phyloP scores from a whole-genome alignment of 2,113 vertebrate species.

The Romanogobio albipinnatus region DNA sequence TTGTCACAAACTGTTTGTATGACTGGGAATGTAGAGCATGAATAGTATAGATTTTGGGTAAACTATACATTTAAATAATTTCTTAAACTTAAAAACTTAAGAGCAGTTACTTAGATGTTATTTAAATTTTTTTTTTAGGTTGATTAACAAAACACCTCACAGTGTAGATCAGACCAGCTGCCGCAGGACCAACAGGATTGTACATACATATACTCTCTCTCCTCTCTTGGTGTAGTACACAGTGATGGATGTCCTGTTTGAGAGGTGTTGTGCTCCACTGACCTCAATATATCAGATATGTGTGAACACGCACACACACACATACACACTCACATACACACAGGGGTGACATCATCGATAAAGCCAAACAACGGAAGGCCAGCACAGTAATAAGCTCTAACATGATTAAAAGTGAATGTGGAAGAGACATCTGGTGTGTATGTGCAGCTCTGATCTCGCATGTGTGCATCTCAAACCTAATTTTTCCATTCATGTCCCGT shows the following conservation, averaged over 20 bases:
- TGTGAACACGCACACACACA: constrained; percentile 16
- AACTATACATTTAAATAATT: neutral
- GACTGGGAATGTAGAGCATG: neutral
- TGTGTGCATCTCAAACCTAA: constrained; percentile 45
- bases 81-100: neutral
- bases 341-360: constrained; percentile 34
- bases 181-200: neutral
- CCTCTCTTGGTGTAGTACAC: neutral
- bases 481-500: constrained; percentile 36
- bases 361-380: constrained; percentile 48
- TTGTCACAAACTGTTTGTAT: neutral
- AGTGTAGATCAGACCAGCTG: neutral
- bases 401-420: constrained; percentile 46
- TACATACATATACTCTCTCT: neutral
- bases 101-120: neutral
- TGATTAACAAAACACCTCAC: neutral
- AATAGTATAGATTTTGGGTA: neutral
- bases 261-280: constrained; percentile 37
- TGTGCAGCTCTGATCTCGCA: neutral
- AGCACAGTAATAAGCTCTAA: constrained; percentile 34
- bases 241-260: constrained; percentile 29
- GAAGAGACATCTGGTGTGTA: constrained; percentile 46
- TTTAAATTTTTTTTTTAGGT: neutral
- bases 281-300: constrained; percentile 39
- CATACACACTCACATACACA: neutral